These are phyloP conservation scores for Agapostemon virescens DNA, from an alignment of 2,888 invertebrate genomes.

Conservation along the genomic window DNA sequence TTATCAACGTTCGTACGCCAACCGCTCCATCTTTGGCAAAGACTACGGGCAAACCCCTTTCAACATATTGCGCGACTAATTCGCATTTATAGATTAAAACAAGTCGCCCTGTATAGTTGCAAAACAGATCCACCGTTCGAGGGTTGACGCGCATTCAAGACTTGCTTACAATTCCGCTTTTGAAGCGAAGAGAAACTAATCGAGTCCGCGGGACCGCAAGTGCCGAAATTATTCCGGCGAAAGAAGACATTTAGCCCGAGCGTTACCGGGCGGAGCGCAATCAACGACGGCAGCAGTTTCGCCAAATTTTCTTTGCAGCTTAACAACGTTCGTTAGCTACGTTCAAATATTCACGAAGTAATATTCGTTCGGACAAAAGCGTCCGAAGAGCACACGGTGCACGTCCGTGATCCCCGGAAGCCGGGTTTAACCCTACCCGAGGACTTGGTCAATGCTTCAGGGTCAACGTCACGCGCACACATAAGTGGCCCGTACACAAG, in stretches of 20 bases:
- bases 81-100: too few relatives aligned
- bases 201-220: neutral
- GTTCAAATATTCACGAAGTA: constrained; percentile 6
- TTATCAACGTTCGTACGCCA: too few relatives aligned
- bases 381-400: neutral
- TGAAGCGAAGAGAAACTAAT: neutral
- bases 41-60: too few relatives aligned
- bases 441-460: constrained; percentile 40
- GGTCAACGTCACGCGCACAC: constrained; percentile 38
- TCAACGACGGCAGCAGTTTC: neutral
- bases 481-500: neutral
- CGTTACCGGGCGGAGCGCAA: neutral
- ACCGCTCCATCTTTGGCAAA: too few relatives aligned
- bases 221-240: neutral
- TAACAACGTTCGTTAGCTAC: neutral
- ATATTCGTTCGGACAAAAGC: constrained; percentile 15
- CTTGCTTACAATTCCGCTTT: neutral
- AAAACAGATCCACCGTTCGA: neutral
- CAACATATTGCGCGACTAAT: too few relatives aligned
- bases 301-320: neutral
- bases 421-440: constrained; percentile 23
- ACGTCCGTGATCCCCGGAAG: constrained; percentile 2
- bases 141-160: neutral
- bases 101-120: too few relatives aligned
- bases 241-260: neutral